A percentile compares a stretch with the other conserved stretches of the same genome.
Conservation (phyloP, 2,888 invertebrate genomes). For the Tenthredo scrophulariae region DNA sequence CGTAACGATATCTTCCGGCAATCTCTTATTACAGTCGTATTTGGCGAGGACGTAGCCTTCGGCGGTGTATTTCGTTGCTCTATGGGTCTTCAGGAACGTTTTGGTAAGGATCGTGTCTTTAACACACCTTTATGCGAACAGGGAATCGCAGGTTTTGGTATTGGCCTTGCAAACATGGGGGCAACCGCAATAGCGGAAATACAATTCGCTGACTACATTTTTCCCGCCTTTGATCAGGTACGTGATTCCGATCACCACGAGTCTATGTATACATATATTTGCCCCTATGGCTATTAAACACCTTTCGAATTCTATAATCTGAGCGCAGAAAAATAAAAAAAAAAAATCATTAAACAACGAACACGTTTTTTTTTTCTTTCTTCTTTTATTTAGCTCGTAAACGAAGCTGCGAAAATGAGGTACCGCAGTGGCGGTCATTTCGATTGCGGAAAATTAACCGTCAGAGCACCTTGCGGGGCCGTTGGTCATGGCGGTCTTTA, state of each 20-base stretch:
- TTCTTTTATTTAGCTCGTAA: constrained; percentile 82
- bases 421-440: constrained; percentile 95
- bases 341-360: not conserved
- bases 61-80: constrained; percentile 99
- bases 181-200: constrained; percentile 98
- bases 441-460: constrained; percentile 94
- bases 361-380: not conserved
- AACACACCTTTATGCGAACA: constrained; percentile 98
- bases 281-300: not conserved
- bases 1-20: constrained; percentile 54
- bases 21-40: constrained; percentile 81
- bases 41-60: constrained; percentile 99
- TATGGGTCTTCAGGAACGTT: constrained; percentile 94
- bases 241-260: not conserved
- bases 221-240: constrained; percentile 99
- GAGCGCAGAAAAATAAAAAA: not conserved
- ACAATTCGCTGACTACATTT: constrained; percentile 99
- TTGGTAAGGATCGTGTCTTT: constrained; percentile 95
- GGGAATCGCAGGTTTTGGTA: constrained; percentile 98
- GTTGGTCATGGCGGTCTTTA: constrained; percentile 99
- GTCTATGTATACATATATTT: not conserved
- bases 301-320: not conserved
- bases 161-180: constrained; percentile 94
- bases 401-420: constrained; percentile 96
- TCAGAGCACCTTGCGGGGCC: constrained; percentile 96